Evolutionary conservation across 2,113 vertebrate species (phyloP).

Genomic region (Oryzias curvinotus): DNA sequence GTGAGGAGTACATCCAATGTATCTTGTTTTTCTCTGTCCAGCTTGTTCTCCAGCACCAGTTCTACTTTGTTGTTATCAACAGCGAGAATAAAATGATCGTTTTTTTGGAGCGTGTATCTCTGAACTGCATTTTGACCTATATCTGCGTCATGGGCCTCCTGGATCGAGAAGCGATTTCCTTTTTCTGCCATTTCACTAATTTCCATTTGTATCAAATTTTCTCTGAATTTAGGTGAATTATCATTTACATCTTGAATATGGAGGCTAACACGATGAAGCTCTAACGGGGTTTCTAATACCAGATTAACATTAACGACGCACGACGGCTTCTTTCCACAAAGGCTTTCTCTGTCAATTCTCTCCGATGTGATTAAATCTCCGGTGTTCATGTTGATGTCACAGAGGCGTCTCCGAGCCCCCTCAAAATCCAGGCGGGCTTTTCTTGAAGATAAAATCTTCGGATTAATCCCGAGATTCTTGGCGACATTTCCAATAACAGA

Average conservation of each 20-base stretch:
- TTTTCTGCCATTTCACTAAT: constrained; percentile 6
- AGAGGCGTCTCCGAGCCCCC: constrained; percentile 14
- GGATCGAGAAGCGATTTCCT: constrained; percentile 54
- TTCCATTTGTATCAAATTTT: constrained; percentile 58
- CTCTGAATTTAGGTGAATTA: constrained; percentile 57
- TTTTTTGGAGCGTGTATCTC: constrained; percentile 68
- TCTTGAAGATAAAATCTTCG: constrained; percentile 55
- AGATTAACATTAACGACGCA: constrained; percentile 61
- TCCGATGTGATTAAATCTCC: constrained; percentile 54
- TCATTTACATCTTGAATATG: constrained; percentile 70
- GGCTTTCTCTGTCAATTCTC: constrained; percentile 56
- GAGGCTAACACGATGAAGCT: constrained; percentile 59
- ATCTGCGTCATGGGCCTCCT: constrained; percentile 76
- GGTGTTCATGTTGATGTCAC: constrained; percentile 41
- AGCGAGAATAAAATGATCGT: constrained; percentile 64
- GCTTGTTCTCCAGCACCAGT: constrained; percentile 6
- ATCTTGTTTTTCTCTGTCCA: constrained; percentile 9
- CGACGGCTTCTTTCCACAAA: constrained; percentile 47
- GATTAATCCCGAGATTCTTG: constrained; percentile 72
- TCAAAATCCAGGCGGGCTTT: constrained; percentile 56
- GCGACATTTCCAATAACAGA: constrained; percentile 75
- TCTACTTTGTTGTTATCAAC: constrained; percentile 3
- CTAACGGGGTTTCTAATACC: constrained; percentile 61
- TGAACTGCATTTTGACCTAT: constrained; percentile 78
- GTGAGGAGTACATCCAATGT: neutral